phyloP scores from a whole-genome alignment of 2,888 invertebrate species.

The Eupeodes latifasciatus region DNA sequence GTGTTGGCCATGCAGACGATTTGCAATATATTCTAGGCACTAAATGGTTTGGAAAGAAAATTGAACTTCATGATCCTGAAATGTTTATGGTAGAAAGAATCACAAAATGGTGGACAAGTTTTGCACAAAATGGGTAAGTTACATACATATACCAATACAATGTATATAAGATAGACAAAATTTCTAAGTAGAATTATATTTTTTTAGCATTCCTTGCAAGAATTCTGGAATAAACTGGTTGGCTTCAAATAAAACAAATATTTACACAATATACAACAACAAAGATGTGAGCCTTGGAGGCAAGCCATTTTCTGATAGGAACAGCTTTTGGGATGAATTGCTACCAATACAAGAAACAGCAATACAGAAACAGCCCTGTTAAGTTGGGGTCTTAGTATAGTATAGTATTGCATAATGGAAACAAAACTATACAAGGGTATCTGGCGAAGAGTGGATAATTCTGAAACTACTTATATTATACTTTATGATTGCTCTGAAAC shows the following conservation, averaged over 20 bases:
- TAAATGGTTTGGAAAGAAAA: conserved; percentile 78
- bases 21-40: conserved; percentile 80
- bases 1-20: conserved; percentile 80
- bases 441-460: too few relatives aligned
- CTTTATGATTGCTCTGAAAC: too few relatives aligned
- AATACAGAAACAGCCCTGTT: too few relatives aligned
- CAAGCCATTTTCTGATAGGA: conserved; percentile 76
- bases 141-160: background rate
- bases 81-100: conserved; percentile 83
- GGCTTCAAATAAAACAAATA: conserved; percentile 67
- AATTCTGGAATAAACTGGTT: conserved; percentile 74
- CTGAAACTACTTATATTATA: too few relatives aligned
- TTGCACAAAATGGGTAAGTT: conserved; percentile 81
- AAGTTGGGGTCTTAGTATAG: too few relatives aligned
- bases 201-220: conserved; percentile 33
- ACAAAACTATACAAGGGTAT: too few relatives aligned
- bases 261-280: conserved; percentile 77
- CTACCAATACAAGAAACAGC: conserved; percentile 36
- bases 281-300: conserved; percentile 64
- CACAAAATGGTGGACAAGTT: conserved; percentile 83
- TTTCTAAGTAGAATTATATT: too few relatives aligned
- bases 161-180: too few relatives aligned
- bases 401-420: too few relatives aligned
- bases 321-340: conserved; percentile 78
- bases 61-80: conserved; percentile 81